phyloP scores from a whole-genome alignment of 1,140 invertebrate genomes.

The Trichoplusia ni region DNA sequence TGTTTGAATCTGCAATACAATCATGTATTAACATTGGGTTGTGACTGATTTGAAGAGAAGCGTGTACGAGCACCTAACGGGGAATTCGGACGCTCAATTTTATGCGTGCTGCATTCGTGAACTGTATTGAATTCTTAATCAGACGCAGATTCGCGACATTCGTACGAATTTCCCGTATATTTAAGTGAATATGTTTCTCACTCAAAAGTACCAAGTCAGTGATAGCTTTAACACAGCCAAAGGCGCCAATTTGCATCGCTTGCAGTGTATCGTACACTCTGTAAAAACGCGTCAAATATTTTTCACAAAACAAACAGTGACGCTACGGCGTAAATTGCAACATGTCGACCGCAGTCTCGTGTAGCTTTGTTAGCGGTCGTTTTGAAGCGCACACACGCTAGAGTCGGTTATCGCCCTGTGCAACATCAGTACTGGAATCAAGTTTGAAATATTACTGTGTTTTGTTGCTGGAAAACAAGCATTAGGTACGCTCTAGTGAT shows the following conservation, averaged over 20 bases:
- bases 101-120: not conserved
- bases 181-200: not conserved
- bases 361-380: slow-evolving; percentile 26
- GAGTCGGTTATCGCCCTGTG: not conserved
- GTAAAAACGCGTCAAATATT: slow-evolving; percentile 24
- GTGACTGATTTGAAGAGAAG: slow-evolving; percentile 4
- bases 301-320: slow-evolving; percentile 16
- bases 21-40: slow-evolving; percentile 12
- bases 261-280: slow-evolving; percentile 12
- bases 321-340: slow-evolving; percentile 25
- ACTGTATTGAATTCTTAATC: slow-evolving; percentile 18
- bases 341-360: slow-evolving; percentile 22
- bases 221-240: slow-evolving; percentile 9
- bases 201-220: not conserved
- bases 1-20: slow-evolving; percentile 4
- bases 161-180: not conserved
- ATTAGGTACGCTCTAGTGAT: slow-evolving; percentile 10
- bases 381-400: slow-evolving; percentile 1
- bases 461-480: slow-evolving; percentile 20
- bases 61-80: not conserved
- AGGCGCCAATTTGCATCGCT: slow-evolving; percentile 26
- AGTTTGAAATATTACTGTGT: slow-evolving; percentile 18
- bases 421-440: not conserved
- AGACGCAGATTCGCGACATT: not conserved
- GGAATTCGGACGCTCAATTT: not conserved